phyloP scores from a whole-genome alignment of 1,140 invertebrate species.

The Bombus waltoni region DNA sequence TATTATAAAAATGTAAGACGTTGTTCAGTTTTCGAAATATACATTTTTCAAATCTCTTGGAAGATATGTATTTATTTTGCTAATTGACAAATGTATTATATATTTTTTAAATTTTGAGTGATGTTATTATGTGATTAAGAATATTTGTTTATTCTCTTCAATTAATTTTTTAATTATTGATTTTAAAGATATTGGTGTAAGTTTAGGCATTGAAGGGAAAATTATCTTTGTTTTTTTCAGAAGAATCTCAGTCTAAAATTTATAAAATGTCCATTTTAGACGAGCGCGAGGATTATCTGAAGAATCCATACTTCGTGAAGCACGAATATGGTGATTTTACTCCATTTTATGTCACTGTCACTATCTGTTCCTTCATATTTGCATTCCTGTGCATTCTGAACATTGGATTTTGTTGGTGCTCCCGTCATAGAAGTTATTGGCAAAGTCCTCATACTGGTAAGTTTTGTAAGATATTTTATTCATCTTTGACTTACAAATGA shows the following conservation, averaged over 20 bases:
- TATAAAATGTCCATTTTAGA: conserved; percentile 85
- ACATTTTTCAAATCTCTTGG: background rate
- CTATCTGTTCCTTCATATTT: conserved; percentile 89
- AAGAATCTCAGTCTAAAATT: conserved; percentile 77
- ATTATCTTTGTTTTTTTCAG: conserved; percentile 76
- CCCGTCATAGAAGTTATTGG: conserved; percentile 91
- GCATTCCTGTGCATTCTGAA: conserved; percentile 89
- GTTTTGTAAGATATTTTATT: conserved; percentile 16
- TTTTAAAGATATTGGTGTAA: background rate
- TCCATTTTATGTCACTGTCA: conserved; percentile 90
- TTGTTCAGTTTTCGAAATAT: no score
- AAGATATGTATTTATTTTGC: background rate
- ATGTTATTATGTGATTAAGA: background rate
- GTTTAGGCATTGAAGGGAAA: conserved; percentile 38
- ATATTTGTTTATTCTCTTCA: background rate
- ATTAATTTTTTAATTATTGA: background rate
- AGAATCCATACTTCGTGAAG: conserved; percentile 86
- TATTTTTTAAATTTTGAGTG: background rate
- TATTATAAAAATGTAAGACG: background rate
- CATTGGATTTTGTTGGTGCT: conserved; percentile 90
- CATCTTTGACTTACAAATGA: no score
- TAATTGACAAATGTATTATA: background rate
- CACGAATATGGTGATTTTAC: conserved; percentile 87
- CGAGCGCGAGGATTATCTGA: conserved; percentile 86
- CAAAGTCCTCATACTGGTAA: conserved; percentile 90